Evolutionary conservation across 2,797 vertebrate species (phyloP).

Genomic region (Malacoraja senta): DNA sequence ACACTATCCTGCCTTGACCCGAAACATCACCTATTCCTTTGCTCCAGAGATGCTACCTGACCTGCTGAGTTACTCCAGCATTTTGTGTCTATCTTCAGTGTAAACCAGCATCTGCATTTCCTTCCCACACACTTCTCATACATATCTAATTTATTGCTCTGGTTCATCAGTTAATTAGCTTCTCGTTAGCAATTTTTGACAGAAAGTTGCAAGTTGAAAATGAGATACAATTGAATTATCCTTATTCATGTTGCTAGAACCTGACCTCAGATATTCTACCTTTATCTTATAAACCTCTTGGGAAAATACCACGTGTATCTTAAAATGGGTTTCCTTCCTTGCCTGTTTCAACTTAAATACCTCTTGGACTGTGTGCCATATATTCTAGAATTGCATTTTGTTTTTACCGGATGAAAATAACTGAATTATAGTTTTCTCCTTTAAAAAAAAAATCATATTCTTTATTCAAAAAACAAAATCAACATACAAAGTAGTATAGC

Average conservation of each 20-base stretch:
- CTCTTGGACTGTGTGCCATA: background rate
- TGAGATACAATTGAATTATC: background rate
- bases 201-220: background rate
- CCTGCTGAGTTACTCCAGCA: no score
- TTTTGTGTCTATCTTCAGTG: no score
- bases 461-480: no score
- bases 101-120: no score
- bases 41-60: no score
- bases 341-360: background rate
- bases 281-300: background rate
- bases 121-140: no score
- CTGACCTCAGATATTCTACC: background rate
- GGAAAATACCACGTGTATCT: no score
- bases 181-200: background rate
- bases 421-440: background rate
- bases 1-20: no score
- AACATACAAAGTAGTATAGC: no score
- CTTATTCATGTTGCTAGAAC: background rate
- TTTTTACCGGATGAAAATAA: background rate
- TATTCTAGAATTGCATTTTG: background rate
- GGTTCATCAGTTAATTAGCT: slow-evolving; percentile 15
- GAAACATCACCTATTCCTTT: no score
- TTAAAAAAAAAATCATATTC: no score
- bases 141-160: background rate
- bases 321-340: background rate